These are phyloP conservation scores for Linurgus olivaceus DNA, from an alignment of 2,797 vertebrate species.

Conservation along the genomic window DNA sequence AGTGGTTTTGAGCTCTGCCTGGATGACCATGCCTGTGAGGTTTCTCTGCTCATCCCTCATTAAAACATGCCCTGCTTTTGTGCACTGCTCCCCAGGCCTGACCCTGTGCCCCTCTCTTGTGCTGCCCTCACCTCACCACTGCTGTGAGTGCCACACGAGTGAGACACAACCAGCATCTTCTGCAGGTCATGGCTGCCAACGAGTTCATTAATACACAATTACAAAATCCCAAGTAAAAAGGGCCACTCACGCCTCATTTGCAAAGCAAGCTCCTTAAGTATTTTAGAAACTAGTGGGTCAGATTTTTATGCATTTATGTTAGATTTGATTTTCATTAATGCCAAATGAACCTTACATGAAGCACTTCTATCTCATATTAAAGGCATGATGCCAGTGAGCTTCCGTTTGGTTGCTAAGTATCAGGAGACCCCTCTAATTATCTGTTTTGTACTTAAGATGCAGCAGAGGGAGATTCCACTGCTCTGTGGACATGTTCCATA, in stretches of 20 bases:
- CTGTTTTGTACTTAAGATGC: constrained; percentile 49
- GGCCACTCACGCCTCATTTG: constrained; percentile 60
- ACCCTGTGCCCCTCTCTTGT: background rate
- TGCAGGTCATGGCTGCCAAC: constrained; percentile 11
- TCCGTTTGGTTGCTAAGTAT: constrained; percentile 63
- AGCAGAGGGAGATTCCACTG: constrained; percentile 51
- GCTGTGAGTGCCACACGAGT: background rate
- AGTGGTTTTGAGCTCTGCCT: background rate
- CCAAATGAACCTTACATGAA: constrained; percentile 52
- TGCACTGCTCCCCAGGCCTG: background rate
- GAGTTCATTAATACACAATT: constrained; percentile 21
- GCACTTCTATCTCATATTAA: constrained; percentile 62
- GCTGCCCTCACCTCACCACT: background rate
- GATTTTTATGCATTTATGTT: constrained; percentile 56
- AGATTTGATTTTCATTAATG: constrained; percentile 70
- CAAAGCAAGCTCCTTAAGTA: constrained; percentile 60
- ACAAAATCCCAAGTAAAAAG: constrained; percentile 40
- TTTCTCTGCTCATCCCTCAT: background rate
- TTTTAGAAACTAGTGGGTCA: constrained; percentile 43
- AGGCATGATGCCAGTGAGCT: constrained; percentile 63
- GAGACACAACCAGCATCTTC: background rate
- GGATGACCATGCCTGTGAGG: background rate
- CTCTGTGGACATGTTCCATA: constrained; percentile 36
- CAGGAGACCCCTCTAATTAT: constrained; percentile 68
- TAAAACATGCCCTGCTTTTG: background rate